Conservation (phyloP, 2,888 invertebrate species). For the Allolobophora icterica region DNA sequence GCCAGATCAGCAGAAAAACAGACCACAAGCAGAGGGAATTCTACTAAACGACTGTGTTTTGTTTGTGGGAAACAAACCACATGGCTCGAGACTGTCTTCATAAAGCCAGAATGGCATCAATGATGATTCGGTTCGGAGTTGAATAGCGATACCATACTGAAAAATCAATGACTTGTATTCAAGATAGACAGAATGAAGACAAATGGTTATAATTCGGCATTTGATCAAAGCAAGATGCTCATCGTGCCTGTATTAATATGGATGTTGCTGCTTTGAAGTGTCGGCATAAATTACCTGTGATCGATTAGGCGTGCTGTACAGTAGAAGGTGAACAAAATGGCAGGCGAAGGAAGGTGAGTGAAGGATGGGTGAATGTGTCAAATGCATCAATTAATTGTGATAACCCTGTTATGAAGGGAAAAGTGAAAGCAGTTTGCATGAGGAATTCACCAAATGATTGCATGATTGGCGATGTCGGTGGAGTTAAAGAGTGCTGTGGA, state of each 20-base stretch:
- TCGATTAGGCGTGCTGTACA: neutral
- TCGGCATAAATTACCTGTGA: neutral
- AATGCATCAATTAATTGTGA: neutral
- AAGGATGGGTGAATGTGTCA: neutral
- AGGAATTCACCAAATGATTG: neutral
- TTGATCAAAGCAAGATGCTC: neutral
- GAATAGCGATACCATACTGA: neutral
- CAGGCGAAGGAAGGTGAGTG: neutral
- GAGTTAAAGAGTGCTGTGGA: neutral
- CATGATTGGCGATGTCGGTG: neutral
- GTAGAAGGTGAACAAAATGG: neutral
- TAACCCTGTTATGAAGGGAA: neutral
- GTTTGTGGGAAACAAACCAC: neutral
- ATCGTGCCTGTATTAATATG: neutral
- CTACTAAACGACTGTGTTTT: neutral
- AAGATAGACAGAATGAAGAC: neutral
- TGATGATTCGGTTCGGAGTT: neutral
- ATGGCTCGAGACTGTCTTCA: neutral
- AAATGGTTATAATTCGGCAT: neutral
- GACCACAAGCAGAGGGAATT: neutral
- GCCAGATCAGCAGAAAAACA: neutral
- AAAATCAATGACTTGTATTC: neutral
- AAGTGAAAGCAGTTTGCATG: neutral
- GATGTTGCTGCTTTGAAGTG: neutral
- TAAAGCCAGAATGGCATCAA: neutral